A percentile compares a stretch with the other conserved stretches of the same genome.
Evolutionary conservation across 2,888 invertebrate genomes (phyloP).

Genomic region (Tortricodes alternella): DNA sequence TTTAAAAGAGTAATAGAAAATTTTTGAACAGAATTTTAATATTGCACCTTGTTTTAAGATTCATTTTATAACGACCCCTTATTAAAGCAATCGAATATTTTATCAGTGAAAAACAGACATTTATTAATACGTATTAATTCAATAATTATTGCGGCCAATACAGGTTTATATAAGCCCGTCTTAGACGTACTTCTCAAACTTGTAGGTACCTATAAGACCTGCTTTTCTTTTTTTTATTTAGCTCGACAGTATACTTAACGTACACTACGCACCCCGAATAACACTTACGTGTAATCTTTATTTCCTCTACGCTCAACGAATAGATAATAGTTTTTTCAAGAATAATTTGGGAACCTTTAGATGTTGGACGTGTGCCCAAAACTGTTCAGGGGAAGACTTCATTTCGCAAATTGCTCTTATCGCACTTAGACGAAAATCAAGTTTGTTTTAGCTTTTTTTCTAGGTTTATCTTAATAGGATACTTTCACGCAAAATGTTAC

Average conservation of each 20-base stretch:
- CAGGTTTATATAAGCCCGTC: too few species aligned
- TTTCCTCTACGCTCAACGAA: constrained; percentile 1
- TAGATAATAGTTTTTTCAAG: constrained; percentile 8
- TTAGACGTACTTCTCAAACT: too few species aligned
- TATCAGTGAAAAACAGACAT: too few species aligned
- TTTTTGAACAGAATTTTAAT: too few species aligned
- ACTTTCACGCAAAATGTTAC: background rate
- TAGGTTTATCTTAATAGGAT: background rate
- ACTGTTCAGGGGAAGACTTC: constrained; percentile 1
- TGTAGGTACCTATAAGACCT: too few species aligned
- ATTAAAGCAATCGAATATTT: too few species aligned
- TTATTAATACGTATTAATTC: too few species aligned
- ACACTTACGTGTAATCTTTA: constrained; percentile 10
- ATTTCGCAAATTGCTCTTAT: constrained; percentile 11
- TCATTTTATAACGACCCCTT: too few species aligned
- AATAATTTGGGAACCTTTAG: constrained; percentile 6
- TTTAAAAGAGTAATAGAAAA: too few species aligned
- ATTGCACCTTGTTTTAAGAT: too few species aligned
- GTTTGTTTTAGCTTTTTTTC: constrained; percentile 1
- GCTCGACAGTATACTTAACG: background rate
- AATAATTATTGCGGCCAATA: too few species aligned
- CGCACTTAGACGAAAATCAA: background rate
- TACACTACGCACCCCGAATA: background rate
- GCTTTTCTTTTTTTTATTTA: too few species aligned
- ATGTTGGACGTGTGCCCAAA: constrained; percentile 6